Evolutionary conservation across 2,113 vertebrate genomes (phyloP).

Genomic region (Labeo rohita): DNA sequence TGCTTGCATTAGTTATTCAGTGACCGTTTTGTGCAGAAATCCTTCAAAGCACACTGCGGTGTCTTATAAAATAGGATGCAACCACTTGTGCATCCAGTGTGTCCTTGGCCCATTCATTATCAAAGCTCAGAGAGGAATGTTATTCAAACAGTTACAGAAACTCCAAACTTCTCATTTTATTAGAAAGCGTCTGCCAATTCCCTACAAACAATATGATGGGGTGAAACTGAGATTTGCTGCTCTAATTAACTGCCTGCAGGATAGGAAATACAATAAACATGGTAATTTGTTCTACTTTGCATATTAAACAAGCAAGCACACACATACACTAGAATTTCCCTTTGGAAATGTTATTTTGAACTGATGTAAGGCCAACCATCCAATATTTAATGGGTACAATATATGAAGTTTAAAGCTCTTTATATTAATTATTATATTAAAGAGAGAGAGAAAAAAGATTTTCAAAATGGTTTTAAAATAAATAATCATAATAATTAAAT

Average conservation of each 20-base stretch:
- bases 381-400: background rate
- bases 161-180: background rate
- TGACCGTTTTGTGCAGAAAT: conserved; percentile 8
- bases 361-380: background rate
- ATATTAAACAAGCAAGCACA: background rate
- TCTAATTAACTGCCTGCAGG: conserved; percentile 56
- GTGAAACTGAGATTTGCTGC: conserved; percentile 46
- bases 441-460: too few relatives aligned
- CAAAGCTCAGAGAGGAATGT: background rate
- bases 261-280: conserved; percentile 49
- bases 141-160: background rate
- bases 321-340: background rate
- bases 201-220: conserved; percentile 21
- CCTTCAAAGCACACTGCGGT: conserved; percentile 24
- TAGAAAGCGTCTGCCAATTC: background rate
- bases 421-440: background rate
- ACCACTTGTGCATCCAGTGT: conserved; percentile 13
- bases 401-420: background rate
- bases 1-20: conserved; percentile 50
- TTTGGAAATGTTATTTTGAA: background rate
- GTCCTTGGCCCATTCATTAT: conserved; percentile 27
- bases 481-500: background rate
- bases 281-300: conserved; percentile 42
- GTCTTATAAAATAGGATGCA: conserved; percentile 35
- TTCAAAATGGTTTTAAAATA: background rate